Conservation (phyloP, 2,113 vertebrate genomes). For the Setophaga coronata region DNA sequence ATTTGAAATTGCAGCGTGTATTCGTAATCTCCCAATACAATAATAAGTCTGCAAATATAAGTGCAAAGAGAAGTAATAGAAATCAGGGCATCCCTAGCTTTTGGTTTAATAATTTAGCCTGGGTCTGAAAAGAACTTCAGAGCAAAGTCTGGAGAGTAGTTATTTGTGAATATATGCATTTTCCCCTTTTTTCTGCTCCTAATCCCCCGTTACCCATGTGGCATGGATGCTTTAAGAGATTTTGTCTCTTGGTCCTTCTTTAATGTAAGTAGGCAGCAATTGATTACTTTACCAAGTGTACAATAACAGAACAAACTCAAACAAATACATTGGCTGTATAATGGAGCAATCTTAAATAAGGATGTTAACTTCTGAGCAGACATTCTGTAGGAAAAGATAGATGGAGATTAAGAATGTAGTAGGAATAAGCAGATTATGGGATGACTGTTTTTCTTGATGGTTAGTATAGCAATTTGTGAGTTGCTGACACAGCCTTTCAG, state of each 20-base stretch:
- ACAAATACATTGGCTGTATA: neutral
- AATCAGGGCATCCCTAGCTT: neutral
- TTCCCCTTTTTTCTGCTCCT: accelerated
- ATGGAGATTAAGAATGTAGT: neutral
- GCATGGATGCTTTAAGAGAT: neutral
- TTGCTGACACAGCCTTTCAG: neutral
- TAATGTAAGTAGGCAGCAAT: neutral
- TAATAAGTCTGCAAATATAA: neutral
- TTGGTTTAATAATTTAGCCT: neutral
- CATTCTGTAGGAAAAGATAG: neutral
- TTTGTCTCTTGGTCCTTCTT: neutral
- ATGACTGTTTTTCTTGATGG: neutral
- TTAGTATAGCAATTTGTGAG: neutral
- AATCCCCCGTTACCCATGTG: accelerated
- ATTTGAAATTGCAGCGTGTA: neutral
- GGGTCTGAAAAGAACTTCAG: neutral
- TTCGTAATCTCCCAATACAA: neutral
- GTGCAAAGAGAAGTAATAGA: neutral
- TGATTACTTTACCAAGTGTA: neutral
- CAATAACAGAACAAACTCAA: neutral
- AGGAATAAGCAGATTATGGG: neutral
- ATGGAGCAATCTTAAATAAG: neutral
- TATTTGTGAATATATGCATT: neutral
- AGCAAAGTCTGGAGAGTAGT: neutral
- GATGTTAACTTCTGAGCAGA: neutral